Percentiles rank a stretch among this genome's conserved stretches.
phyloP scores from a whole-genome alignment of 92 coral and sea anemone species.

The Diadumene lineata region DNA sequence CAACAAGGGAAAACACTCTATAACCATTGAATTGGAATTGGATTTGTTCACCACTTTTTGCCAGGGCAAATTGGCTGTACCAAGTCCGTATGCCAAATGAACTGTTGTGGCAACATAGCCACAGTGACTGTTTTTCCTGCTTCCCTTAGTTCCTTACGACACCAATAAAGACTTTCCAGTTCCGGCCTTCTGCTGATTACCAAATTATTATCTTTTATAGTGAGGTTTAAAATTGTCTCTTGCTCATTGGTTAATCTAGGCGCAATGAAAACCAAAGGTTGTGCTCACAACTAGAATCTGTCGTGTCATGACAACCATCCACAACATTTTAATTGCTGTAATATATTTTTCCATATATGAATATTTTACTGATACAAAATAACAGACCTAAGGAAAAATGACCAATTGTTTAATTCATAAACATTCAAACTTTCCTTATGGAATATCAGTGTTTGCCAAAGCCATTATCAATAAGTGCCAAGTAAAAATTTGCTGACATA shows the following conservation, averaged over 20 bases:
- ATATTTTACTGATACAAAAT: no score
- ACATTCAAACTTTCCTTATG: no score
- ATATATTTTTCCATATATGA: no score
- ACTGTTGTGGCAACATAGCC: constrained; percentile 4
- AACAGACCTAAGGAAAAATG: no score
- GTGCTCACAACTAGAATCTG: no score
- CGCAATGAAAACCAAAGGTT: no score
- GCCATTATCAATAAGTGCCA: no score
- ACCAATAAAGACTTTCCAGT: constrained; percentile 12
- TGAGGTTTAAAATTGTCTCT: not conserved
- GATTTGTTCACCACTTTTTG: constrained; percentile 1
- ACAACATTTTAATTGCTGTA: no score
- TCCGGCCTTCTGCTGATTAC: constrained; percentile 4
- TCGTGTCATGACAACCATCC: no score
- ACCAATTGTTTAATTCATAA: no score
- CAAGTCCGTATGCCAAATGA: constrained; percentile 5
- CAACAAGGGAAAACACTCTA: not conserved
- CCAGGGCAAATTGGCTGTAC: not conserved
- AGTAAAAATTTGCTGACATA: no score
- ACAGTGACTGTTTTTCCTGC: constrained; percentile 5
- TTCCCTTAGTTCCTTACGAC: not conserved
- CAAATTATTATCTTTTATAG: constrained; percentile 3
- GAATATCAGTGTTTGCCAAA: no score
- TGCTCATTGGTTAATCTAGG: constrained; percentile 11
- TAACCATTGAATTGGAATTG: not conserved